A percentile compares a stretch with the other conserved stretches of the same genome.
Evolutionary conservation across 2,113 vertebrate species (phyloP).

Genomic region (Callaeas wilsoni): DNA sequence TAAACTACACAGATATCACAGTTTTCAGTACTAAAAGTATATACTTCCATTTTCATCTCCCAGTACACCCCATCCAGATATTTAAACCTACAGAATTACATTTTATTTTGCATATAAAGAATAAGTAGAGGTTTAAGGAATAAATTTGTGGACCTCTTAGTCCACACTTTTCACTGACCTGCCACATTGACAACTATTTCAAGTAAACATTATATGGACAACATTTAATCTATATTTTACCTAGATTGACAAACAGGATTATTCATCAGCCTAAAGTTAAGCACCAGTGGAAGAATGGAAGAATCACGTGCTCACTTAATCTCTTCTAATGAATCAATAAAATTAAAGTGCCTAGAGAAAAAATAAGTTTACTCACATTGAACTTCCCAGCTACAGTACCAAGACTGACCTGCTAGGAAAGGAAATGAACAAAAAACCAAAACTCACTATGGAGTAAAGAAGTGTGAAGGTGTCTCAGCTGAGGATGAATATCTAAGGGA

Average conservation of each 20-base stretch:
- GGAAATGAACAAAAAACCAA: neutral
- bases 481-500: neutral
- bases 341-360: neutral
- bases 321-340: neutral
- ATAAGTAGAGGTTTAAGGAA: neutral
- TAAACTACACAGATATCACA: neutral
- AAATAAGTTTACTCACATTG: rapidly evolving
- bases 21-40: neutral
- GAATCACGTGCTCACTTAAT: neutral
- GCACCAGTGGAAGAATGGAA: neutral
- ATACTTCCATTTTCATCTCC: neutral
- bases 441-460: neutral
- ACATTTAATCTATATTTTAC: neutral
- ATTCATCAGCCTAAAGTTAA: neutral
- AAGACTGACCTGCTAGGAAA: neutral
- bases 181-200: neutral
- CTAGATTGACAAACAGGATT: neutral
- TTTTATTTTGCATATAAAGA: neutral
- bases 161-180: neutral
- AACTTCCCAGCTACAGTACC: neutral
- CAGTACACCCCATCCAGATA: neutral
- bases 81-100: neutral
- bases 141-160: neutral
- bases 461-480: neutral
- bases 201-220: neutral